Conservation (phyloP, 2,113 vertebrate species). For the Protobothrops flavoviridis region DNA sequence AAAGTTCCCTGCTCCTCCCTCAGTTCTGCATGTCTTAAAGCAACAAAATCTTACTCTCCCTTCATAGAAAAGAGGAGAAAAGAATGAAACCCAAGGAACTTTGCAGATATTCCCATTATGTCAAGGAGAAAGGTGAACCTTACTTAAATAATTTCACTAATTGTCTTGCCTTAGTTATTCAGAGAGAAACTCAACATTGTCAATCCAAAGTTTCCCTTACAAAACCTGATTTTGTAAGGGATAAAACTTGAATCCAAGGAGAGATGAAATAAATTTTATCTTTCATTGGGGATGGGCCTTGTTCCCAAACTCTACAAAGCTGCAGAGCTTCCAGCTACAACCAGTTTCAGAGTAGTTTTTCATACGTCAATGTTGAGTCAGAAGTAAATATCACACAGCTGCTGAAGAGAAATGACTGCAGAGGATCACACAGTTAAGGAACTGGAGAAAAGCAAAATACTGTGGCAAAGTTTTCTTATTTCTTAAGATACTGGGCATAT, state of each 20-base stretch:
- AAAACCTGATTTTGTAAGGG: background rate
- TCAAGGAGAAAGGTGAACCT: background rate
- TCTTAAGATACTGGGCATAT: background rate
- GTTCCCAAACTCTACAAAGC: background rate
- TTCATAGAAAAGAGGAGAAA: background rate
- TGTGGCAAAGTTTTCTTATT: background rate
- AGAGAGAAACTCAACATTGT: background rate
- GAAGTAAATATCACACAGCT: background rate
- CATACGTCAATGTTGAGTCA: background rate
- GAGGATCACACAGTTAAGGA: background rate
- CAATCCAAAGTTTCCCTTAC: background rate
- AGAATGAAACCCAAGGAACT: background rate
- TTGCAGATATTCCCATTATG: background rate
- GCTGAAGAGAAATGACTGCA: background rate
- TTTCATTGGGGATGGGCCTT: background rate
- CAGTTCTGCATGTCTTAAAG: background rate
- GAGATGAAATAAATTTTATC: background rate
- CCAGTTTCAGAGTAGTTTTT: background rate
- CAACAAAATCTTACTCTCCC: background rate
- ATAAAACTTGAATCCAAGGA: background rate
- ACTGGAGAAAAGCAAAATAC: background rate
- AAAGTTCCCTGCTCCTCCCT: background rate
- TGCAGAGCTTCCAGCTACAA: background rate
- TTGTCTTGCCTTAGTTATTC: background rate
- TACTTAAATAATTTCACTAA: background rate